These are phyloP conservation scores for Trichoplax adhaerens DNA, from an alignment of 37 sponge, comb jelly and placozoan genomes.

Conservation along the genomic window DNA sequence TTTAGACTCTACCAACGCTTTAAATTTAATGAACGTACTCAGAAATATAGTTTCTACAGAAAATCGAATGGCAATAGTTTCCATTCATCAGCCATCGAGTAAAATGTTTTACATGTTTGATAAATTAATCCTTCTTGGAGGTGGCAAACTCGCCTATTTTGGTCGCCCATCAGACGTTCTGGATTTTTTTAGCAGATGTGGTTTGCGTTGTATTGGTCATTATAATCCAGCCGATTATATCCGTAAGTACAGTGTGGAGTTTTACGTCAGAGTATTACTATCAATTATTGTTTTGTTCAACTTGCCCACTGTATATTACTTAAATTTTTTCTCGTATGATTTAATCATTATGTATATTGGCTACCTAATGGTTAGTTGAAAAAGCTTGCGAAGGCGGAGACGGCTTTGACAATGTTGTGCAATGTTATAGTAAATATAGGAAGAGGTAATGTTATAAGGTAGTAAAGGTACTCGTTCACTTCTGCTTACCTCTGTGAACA, in stretches of 20 bases:
- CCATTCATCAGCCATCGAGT: constrained; percentile 72
- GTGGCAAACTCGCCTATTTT: constrained; percentile 62
- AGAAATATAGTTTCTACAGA: constrained; percentile 24
- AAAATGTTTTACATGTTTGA: constrained; percentile 65
- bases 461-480: too few relatives aligned
- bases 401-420: too few relatives aligned
- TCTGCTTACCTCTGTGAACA: too few relatives aligned
- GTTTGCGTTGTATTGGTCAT: constrained; percentile 40
- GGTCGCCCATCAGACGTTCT: constrained; percentile 34
- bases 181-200: constrained; percentile 23
- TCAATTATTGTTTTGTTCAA: not conserved
- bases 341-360: too few relatives aligned
- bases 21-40: constrained; percentile 28
- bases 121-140: constrained; percentile 41
- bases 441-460: too few relatives aligned
- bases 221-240: constrained; percentile 78
- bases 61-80: constrained; percentile 34
- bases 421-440: too few relatives aligned
- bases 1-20: constrained; percentile 60
- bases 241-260: constrained; percentile 16
- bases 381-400: too few relatives aligned
- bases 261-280: too few relatives aligned
- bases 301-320: not conserved
- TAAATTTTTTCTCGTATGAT: too few relatives aligned
- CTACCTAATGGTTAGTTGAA: too few relatives aligned